Evolutionary conservation across 2,888 invertebrate species (phyloP), one percentile per base, ranked within the genome.

Genomic region (Cheilosia impressa): DNA sequence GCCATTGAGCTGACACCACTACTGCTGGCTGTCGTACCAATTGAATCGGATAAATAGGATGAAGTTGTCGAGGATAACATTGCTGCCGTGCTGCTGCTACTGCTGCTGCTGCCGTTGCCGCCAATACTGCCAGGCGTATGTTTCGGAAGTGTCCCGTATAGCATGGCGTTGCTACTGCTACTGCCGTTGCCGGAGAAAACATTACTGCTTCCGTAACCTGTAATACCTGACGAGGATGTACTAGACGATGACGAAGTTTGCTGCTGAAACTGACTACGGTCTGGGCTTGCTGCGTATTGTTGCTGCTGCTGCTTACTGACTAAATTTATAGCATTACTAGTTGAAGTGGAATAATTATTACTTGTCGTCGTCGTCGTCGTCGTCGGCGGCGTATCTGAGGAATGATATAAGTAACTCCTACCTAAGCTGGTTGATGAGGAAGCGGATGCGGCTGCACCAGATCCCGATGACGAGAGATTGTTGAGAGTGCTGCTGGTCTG

Each of bases 101-200:
- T 52, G 47, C 80, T 80, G 76, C 43, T 27, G 45, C 47, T 47
- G 60, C 38, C 41, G 41, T 34, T 88, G 83, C 87, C 89, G 52
- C 52, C 81, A 72, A 53, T 79, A 58, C 77, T 81, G 52, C 82
- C 84, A 63, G 76, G 55, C 19, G 78, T 82, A 27, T 90, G 83
- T 89, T 92, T 92, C 55, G 92, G 92, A 88, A 92, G 80, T 5
- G 92, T 92, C 47, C 92, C 91, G 87, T 92, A 92, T 15, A 91
- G 82, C 90, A 92, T 90, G 87, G 91, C 91, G 78, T 88, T 88
- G 81, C 89, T 50, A 66, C 65, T 5, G 83, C 58, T 57, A 41
- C 69, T 9, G 82, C 66, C 45, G 55, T 66, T 77, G 80, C 63
- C 15, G 60, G 76, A 68, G 38, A 75, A 66, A 55, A 63, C 63